A percentile compares a stretch with the other conserved stretches of the same genome.
Evolutionary conservation across 2,888 invertebrate species (phyloP).

Genomic region (Eupithecia centaureata): DNA sequence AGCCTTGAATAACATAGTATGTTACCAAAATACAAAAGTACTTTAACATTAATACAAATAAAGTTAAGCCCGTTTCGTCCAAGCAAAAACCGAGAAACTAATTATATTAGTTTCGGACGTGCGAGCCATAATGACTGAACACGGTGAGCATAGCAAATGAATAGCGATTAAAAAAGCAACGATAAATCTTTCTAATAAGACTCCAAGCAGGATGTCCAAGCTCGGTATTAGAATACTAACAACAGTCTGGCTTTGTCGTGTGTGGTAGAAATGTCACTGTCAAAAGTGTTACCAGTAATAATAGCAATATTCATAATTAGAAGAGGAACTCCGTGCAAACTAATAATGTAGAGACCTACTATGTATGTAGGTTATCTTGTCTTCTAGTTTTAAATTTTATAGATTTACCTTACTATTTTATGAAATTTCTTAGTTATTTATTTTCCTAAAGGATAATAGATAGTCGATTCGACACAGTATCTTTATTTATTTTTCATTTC

Average conservation of each 20-base stretch:
- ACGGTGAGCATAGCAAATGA: constrained; percentile 31
- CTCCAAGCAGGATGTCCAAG: constrained; percentile 25
- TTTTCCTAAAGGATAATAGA: background rate
- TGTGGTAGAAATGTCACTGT: constrained; percentile 13
- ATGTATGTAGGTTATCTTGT: background rate
- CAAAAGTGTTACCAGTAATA: background rate
- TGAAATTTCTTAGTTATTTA: background rate
- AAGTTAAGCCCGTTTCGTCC: background rate
- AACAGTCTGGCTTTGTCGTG: background rate
- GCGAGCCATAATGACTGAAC: constrained; percentile 27
- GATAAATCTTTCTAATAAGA: constrained; percentile 41
- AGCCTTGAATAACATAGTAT: background rate
- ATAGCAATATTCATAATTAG: background rate
- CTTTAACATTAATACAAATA: background rate
- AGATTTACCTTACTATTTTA: too few relatives aligned
- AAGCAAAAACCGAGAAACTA: constrained; percentile 14
- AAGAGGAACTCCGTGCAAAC: background rate
- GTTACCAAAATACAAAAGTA: background rate
- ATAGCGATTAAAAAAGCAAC: constrained; percentile 24
- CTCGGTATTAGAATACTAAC: constrained; percentile 26
- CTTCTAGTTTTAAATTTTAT: background rate
- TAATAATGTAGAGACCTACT: background rate
- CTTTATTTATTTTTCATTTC: too few relatives aligned
- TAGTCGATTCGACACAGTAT: too few relatives aligned
- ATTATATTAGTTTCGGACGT: constrained; percentile 30